Base-by-base conservation (phyloP, 1,140 invertebrate species). In the Drosophila hydei region DNA sequence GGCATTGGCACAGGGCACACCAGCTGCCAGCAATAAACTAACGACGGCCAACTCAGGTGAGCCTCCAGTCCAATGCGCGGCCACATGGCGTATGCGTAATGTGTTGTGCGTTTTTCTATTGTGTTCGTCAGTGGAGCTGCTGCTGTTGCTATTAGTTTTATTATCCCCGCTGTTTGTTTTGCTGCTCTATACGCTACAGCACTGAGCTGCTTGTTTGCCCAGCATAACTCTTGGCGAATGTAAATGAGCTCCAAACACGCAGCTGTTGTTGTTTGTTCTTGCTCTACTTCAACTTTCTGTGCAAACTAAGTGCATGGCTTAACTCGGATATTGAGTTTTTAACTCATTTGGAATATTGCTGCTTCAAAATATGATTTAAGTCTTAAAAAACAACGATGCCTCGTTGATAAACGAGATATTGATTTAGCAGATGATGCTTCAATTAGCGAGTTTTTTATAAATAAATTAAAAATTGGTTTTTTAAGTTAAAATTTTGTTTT, bases 11-110 rank as follows among this genome's bases (percentile, higher is more conserved):
- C 67, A 72, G 45, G 79, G 72, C 19, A 85, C 84, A 48, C 74
- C 79, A 56, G 72, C 65, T 58, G 78, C 70, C 36, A 71, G 72
- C 87, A 90, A 77, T 70, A 91, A 91, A 64, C 73, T 91, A 43
- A 85, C 69, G 25, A 77, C 90, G 30, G 77, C 90, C 45, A 91
- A 91, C 52, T 91, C 90, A 90, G 90, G 90, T 91, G 69, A 80
- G 90, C 73, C n/a, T 33, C 9, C n/a, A 23, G 21, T n/a, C n/a
- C n/a, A n/a, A n/a, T n/a, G n/a, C n/a, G n/a, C 14, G 9, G 40
- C n/a, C 48, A 47, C 43, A 59, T 14, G 27, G 16, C 64, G 71
- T 61, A 69, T 73, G 21, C 64, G 48, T 69, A 69, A 68, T 67
- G 16, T 38, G 30, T 19, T 45, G n/a, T 33, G 11, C 25, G 18